Evolutionary conservation across 2,113 vertebrate genomes (phyloP), one percentile per base, ranked within the genome.

Genomic region (Nesogale talazaci): DNA sequence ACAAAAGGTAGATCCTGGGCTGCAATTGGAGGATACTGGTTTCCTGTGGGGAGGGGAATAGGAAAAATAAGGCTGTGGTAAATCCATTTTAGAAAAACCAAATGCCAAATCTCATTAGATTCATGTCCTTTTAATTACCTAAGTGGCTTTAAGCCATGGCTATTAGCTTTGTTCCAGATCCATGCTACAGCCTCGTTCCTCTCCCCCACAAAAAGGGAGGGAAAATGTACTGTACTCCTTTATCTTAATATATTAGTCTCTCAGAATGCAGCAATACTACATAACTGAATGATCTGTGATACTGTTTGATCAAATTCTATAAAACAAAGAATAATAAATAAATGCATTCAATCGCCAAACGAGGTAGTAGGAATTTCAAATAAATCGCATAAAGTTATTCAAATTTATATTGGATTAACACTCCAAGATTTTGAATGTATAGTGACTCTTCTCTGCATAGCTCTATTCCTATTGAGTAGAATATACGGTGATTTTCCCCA

Each of bases 1-100:
- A 99, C 98, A 84, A 97, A 98, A 3, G 95, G 97, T 91, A 99
- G 99, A 92, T 99, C 99, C 94, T 99, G 99, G 61, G 98, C 99
- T 67, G 99, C 98, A 96, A 99, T 86, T 38, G 98, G 98, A 96
- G 98, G 98, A 91, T 98, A 98, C 86, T 98, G 99, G 93, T 98
- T 98, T 91, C 95, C 97, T 92, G 67, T 52, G 93, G 86, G 85
- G 80, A 86, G 42, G 38, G 69, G 93, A 46, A 40, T 11, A 4
- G 17, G 27, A 27, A 94, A 74, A 80, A 92, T 76, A 86, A 56
- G 79, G n/a, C 11, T 59, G 72, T 94, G 25, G 38, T 36, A 38
- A 83, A 94, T 56, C 20, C 42, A 83, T 65, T 94, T 91, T 40
- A 81, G 76, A 82, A 88, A 94, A 94, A 40, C 4, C 52, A 85